These are phyloP conservation scores for Ormyrus rosae DNA, from an alignment of 2,888 invertebrate genomes.

Conservation along the genomic window DNA sequence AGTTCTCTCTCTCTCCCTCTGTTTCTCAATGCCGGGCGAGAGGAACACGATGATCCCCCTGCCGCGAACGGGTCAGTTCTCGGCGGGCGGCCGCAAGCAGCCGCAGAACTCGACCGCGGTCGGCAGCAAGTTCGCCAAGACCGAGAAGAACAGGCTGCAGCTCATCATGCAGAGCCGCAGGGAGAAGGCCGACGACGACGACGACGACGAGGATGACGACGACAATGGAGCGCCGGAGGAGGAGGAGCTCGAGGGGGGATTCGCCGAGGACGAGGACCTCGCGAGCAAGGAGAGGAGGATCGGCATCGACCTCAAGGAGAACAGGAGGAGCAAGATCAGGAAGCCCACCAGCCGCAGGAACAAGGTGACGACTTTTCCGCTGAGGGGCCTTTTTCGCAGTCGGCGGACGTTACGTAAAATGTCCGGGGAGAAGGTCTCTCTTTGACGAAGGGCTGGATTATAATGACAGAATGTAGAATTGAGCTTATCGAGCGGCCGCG, in stretches of 20 bases:
- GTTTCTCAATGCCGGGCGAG: constrained; percentile 11
- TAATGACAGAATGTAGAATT: no score
- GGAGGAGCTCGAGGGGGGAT: background rate
- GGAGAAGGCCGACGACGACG: constrained; percentile 56
- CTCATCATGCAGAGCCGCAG: constrained; percentile 64
- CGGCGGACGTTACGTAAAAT: no score
- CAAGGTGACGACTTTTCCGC: constrained; percentile 18
- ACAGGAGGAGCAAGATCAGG: constrained; percentile 10
- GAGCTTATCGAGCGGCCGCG: no score
- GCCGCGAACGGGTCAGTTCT: constrained; percentile 61
- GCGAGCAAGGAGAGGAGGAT: constrained; percentile 52
- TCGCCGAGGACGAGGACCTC: background rate
- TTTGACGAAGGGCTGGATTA: no score
- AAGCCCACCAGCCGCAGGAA: constrained; percentile 18
- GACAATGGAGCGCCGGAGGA: constrained; percentile 57
- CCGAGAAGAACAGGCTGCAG: constrained; percentile 70
- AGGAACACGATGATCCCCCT: constrained; percentile 64
- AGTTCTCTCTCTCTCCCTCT: no score
- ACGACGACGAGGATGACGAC: constrained; percentile 49
- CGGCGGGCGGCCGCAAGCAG: background rate
- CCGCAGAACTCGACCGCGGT: background rate
- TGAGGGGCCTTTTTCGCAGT: no score
- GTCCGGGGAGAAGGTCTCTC: no score
- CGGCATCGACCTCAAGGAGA: constrained; percentile 9
- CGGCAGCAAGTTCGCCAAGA: constrained; percentile 68